phyloP scores from a whole-genome alignment of 2,888 invertebrate genomes.

The Drosophila nigritarsus region DNA sequence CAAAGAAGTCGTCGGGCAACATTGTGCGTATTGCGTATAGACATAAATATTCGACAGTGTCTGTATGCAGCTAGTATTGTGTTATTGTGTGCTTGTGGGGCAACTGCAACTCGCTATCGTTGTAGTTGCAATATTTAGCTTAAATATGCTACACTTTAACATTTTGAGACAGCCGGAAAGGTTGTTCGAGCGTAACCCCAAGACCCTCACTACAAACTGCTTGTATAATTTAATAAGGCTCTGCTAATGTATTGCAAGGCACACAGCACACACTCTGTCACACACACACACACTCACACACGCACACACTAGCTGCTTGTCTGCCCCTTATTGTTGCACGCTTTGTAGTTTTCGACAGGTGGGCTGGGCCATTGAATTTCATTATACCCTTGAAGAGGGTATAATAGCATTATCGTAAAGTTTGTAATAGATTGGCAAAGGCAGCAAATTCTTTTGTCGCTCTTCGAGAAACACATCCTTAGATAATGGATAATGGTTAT shows the following conservation, averaged over 20 bases:
- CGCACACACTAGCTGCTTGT: slow-evolving; percentile 8
- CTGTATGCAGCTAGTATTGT: background rate
- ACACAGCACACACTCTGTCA: slow-evolving; percentile 27
- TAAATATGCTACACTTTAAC: slow-evolving; percentile 70
- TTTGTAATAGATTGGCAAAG: slow-evolving; percentile 11
- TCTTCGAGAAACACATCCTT: background rate
- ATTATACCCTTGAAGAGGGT: slow-evolving; percentile 54
- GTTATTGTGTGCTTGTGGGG: slow-evolving; percentile 15
- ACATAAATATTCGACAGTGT: slow-evolving; percentile 21
- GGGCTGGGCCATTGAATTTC: slow-evolving; percentile 57
- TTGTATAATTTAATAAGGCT: slow-evolving; percentile 76
- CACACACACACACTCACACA: slow-evolving; percentile 12
- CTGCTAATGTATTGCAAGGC: slow-evolving; percentile 56
- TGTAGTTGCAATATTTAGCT: slow-evolving; percentile 70
- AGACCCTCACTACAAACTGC: slow-evolving; percentile 23
- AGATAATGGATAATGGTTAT: background rate
- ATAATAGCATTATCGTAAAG: slow-evolving; percentile 24
- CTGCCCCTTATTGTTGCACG: slow-evolving; percentile 51
- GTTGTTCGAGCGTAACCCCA: slow-evolving; percentile 15
- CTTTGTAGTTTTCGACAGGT: slow-evolving; percentile 74
- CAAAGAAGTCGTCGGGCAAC: slow-evolving; percentile 37
- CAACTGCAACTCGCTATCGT: slow-evolving; percentile 54
- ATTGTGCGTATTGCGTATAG: slow-evolving; percentile 14
- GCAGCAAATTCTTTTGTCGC: background rate
- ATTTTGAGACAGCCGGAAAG: slow-evolving; percentile 50